These are phyloP conservation scores for Hirtodrosophila histrioides DNA, from an alignment of 2,888 invertebrate species.

Conservation along the genomic window DNA sequence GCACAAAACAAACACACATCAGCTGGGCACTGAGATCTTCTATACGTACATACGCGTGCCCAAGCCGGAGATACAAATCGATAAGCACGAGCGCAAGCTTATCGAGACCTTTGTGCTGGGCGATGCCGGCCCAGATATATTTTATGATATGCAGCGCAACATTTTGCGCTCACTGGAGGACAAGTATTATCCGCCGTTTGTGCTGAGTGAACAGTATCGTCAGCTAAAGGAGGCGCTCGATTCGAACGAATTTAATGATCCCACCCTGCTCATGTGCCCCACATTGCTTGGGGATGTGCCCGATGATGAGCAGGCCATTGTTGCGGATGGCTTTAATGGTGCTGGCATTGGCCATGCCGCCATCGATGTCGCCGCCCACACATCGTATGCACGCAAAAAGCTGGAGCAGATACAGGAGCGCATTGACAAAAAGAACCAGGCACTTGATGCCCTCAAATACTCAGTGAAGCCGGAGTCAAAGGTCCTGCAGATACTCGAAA, in stretches of 20 bases:
- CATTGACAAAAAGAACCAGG: constrained; percentile 92
- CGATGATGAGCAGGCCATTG: constrained; percentile 74
- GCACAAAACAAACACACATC: constrained; percentile 92
- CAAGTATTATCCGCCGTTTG: constrained; percentile 94
- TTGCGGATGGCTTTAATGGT: constrained; percentile 65
- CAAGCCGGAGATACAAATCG: constrained; percentile 92
- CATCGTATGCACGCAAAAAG: constrained; percentile 92
- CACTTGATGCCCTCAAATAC: constrained; percentile 91
- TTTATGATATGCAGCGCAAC: constrained; percentile 93
- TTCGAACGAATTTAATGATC: constrained; percentile 84
- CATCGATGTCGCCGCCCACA: constrained; percentile 91
- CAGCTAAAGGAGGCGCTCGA: constrained; percentile 85
- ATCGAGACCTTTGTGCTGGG: constrained; percentile 95
- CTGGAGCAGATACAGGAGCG: constrained; percentile 93
- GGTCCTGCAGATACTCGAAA: constrained; percentile 90
- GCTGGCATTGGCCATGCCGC: constrained; percentile 51
- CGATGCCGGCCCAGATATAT: constrained; percentile 94
- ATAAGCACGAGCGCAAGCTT: constrained; percentile 91
- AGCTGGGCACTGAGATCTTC: constrained; percentile 95
- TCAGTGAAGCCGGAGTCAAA: constrained; percentile 93
- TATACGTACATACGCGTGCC: constrained; percentile 94
- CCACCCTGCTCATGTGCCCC: constrained; percentile 81
- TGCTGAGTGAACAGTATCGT: constrained; percentile 93
- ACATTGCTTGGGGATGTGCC: constrained; percentile 57
- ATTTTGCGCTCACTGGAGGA: constrained; percentile 92